Evolutionary conservation across 2,113 vertebrate genomes (phyloP).

Genomic region (Cricetomys ansorgei): DNA sequence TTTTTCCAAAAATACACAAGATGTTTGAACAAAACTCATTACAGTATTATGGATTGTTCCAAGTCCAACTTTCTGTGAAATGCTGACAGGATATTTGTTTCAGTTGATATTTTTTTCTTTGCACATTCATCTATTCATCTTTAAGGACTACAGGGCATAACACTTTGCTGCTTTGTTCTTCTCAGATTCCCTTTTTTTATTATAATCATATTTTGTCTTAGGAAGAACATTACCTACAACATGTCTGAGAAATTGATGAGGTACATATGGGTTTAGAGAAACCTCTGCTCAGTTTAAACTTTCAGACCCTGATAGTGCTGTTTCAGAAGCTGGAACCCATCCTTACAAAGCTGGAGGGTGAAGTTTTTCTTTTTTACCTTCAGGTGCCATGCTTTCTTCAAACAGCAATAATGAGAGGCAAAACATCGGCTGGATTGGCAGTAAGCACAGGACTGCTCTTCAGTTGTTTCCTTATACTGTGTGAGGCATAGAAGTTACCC

Average conservation of each 20-base stretch:
- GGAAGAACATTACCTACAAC: neutral
- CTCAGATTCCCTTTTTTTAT: neutral
- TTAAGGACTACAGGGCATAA: neutral
- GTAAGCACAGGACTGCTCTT: neutral
- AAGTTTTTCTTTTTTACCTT: neutral
- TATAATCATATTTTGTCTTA: neutral
- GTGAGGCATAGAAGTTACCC: neutral
- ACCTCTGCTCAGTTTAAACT: neutral
- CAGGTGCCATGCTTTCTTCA: neutral
- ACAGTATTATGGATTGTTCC: neutral
- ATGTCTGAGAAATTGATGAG: neutral
- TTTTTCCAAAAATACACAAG: neutral
- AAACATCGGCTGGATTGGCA: neutral
- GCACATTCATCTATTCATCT: neutral
- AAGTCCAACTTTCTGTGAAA: neutral
- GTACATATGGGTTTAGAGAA: neutral
- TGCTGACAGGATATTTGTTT: neutral
- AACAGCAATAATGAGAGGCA: neutral
- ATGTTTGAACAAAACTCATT: constrained; percentile 6
- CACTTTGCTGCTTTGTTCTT: neutral
- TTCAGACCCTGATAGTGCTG: neutral
- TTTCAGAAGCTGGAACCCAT: neutral
- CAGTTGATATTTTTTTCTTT: neutral
- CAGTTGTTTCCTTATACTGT: neutral
- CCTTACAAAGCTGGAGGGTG: neutral